Base-by-base conservation (phyloP, 2,888 invertebrate species). In the Branchellion lobata region DNA sequence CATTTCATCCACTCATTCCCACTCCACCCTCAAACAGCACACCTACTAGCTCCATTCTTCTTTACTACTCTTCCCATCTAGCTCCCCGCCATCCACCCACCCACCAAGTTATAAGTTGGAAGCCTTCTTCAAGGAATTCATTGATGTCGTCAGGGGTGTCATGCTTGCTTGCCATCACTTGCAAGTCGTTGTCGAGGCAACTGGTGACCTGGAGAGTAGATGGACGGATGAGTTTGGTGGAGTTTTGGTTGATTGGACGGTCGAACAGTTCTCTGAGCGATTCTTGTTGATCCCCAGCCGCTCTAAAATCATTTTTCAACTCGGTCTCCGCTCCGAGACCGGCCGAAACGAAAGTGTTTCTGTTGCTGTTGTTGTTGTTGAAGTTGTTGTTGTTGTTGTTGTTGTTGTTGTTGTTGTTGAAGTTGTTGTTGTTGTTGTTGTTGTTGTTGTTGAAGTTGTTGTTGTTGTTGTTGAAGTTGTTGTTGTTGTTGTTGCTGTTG, bases 81-180 rank as follows among this genome's bases (percentile, higher is more conserved):
- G 8, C 40, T 40, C 40, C 5, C 40, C 5, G n/a, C 21, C 24
- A 57, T 14, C 61, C 24, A 18, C 21, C 3, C 21, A 83, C 85
- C 84, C 79, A 86, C 86, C 86, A 85, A 24, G 85, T 84, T 8
- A 86, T 77, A 0, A 84, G 83, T 61, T 83, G 83, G 57, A 86
- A 83, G 0, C 85, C 85, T 27, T 86, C 85, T 69, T 85, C 85
- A 8, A 86, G 82, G 8, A 84, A 82, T 0, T 84, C 84, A 0
- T 84, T 83, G 74, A 84, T 84, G 71, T 85, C 85, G 2, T 65
- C 33, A 18, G 24, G 53, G n/a, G 51, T 21, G 18, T 24, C 65
- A 21, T 36, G 21, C 40, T 72, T 47, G 47, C 47, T 36, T 21
- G 34, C 34, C 69, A 33, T 34, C 69, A 33, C 33, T 18, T 69